phyloP scores from a whole-genome alignment of 2,797 vertebrate species.

The Danio choprae region DNA sequence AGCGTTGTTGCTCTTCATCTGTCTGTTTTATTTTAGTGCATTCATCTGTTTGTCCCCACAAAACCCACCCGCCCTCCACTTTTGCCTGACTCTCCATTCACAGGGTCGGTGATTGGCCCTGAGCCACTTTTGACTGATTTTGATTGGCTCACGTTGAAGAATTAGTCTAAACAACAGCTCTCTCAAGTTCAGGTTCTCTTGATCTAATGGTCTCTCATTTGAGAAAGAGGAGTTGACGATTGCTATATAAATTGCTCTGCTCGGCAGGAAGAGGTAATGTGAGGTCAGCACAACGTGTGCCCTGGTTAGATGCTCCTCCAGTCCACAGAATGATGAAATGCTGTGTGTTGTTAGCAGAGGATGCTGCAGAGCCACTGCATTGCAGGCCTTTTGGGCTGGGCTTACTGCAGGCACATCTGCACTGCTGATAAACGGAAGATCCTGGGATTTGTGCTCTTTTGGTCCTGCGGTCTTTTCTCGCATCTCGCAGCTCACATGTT shows the following conservation, averaged over 20 bases:
- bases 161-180: constrained; percentile 7
- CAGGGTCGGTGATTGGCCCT: constrained; percentile 6
- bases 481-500: background rate
- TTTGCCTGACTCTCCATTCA: constrained; percentile 41
- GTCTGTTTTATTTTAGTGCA: constrained; percentile 74
- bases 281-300: constrained; percentile 53
- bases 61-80: constrained; percentile 72
- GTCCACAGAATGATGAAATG: constrained; percentile 41
- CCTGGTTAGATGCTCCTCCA: constrained; percentile 53
- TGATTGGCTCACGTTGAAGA: constrained; percentile 13
- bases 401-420: constrained; percentile 72
- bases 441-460: constrained; percentile 52
- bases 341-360: constrained; percentile 51
- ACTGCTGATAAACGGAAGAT: constrained; percentile 63
- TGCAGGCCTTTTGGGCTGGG: constrained; percentile 66
- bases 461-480: background rate
- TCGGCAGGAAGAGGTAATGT: constrained; percentile 43
- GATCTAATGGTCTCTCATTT: constrained; percentile 17
- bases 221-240: constrained; percentile 9
- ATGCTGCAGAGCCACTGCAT: constrained; percentile 66
- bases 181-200: background rate
- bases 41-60: constrained; percentile 72
- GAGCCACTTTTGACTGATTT: background rate
- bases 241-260: constrained; percentile 28
- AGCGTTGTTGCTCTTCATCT: constrained; percentile 90